phyloP scores from a whole-genome alignment of 2,888 invertebrate genomes.

The Serrognathus titanus region DNA sequence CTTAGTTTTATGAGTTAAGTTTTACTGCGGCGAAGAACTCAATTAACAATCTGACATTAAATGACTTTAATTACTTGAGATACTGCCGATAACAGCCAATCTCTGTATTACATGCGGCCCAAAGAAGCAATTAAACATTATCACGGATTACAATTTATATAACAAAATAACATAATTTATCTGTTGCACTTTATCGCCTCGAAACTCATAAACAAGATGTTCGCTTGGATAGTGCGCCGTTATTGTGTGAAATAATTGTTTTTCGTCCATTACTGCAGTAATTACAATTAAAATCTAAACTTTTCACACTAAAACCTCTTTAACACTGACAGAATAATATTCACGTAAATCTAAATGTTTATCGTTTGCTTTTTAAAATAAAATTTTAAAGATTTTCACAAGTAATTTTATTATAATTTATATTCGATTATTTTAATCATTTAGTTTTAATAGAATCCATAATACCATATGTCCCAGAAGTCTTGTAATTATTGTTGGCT shows the following conservation, averaged over 20 bases:
- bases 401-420: no score
- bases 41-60: slow-evolving; percentile 40
- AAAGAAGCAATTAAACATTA: slow-evolving; percentile 24
- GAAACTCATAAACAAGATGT: slow-evolving; percentile 16
- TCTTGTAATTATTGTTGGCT: no score
- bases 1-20: slow-evolving; percentile 42
- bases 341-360: no score
- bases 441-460: no score
- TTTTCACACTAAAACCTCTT: not conserved
- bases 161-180: slow-evolving; percentile 30
- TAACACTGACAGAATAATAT: no score
- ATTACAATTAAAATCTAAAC: not conserved
- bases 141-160: slow-evolving; percentile 24
- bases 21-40: slow-evolving; percentile 39
- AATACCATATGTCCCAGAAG: no score
- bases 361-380: no score
- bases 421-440: no score
- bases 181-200: slow-evolving; percentile 28
- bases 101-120: slow-evolving; percentile 10
- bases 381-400: no score
- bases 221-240: slow-evolving; percentile 8
- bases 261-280: slow-evolving; percentile 2
- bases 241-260: slow-evolving; percentile 19
- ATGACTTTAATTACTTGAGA: slow-evolving; percentile 38
- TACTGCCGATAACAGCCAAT: slow-evolving; percentile 18